Evolutionary conservation across 92 coral and sea anemone genomes (phyloP), one percentile per base, ranked within the genome.

Genomic region (Chrysogorgia sp.): DNA sequence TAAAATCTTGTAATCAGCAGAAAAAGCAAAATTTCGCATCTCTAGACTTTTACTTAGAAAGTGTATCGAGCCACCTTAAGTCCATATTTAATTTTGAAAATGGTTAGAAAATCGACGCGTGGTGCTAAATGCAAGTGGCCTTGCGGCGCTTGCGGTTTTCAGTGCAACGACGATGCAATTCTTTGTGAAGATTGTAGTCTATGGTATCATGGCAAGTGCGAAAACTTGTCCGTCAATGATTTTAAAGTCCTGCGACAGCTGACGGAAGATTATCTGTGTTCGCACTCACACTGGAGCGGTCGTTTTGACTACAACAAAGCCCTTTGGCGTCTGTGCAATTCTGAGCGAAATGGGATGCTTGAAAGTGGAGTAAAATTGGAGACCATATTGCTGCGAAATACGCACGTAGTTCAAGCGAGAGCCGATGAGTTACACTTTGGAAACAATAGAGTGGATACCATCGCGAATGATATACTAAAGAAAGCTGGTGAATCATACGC

Each of bases 211-310:
- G 48, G 48, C 14, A 33, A 34, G 17, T 64, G 71, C 15, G 71
- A 64, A 7, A 10, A 45, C 34, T 30, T 64, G 26, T 64, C 71
- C 1, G 4, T 4, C 13, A 64, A 14, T 23, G 71, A 64, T 15
- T 35, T 64, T 23, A 34, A 35, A 24, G 45, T 1, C n/a, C 15
- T 64, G 49, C 26, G 13, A 0, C 24, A 31, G 5, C 45, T 64
- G 17, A 33, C 71, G 17, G 28, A 64, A 34, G 71, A 64, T 64
- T 64, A 34, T 64, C 30, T 64, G 28, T 64, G 71, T 64, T 64
- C 71, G 71, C 25, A 64, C 71, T 15, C 71, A 64, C 45, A n/a
- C n/a, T 64, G 40, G n/a, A n/a, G 28, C 34, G 71, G 49, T 45
- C 10, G 12, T n/a, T 64, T 34, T 30, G 15, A 64, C 49, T 64